Evolutionary conservation across 1,140 invertebrate genomes (phyloP).

Genomic region (Zaprionus gabonicus): DNA sequence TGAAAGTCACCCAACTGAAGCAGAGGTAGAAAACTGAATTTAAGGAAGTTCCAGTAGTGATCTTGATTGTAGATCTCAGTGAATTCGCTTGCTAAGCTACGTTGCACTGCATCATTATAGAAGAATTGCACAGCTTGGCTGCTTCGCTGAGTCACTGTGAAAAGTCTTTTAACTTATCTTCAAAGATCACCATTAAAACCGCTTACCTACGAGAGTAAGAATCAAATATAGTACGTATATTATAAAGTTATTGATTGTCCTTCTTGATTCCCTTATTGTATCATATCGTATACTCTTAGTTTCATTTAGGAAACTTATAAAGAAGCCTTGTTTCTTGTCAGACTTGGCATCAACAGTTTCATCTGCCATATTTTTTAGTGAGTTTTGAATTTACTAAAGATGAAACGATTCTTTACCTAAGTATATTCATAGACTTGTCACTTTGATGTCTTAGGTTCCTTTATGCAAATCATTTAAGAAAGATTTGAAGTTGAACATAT

Average conservation of each 20-base stretch:
- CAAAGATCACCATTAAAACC: background rate
- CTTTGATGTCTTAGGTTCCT: too few species aligned
- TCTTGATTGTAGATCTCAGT: background rate
- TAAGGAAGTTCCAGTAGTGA: conserved; percentile 7
- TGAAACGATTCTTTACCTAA: too few species aligned
- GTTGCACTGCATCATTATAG: background rate
- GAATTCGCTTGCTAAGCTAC: background rate
- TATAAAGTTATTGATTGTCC: background rate
- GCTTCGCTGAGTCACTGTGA: conserved; percentile 11
- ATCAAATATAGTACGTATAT: conserved; percentile 5
- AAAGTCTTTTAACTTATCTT: background rate
- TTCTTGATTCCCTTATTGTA: background rate
- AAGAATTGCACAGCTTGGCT: conserved; percentile 12
- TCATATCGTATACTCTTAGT: conserved; percentile 6
- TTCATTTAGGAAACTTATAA: background rate
- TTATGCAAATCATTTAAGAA: too few species aligned
- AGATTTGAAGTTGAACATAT: too few species aligned
- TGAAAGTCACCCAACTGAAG: conserved; percentile 6
- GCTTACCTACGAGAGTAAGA: conserved; percentile 16
- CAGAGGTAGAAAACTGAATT: background rate
- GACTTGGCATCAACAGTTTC: background rate
- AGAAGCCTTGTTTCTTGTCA: background rate
- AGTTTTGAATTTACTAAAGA: background rate
- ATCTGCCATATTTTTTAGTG: background rate
- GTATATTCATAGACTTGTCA: too few species aligned